Conservation (phyloP, 2,888 invertebrate genomes). For the Dynastes grantii region DNA sequence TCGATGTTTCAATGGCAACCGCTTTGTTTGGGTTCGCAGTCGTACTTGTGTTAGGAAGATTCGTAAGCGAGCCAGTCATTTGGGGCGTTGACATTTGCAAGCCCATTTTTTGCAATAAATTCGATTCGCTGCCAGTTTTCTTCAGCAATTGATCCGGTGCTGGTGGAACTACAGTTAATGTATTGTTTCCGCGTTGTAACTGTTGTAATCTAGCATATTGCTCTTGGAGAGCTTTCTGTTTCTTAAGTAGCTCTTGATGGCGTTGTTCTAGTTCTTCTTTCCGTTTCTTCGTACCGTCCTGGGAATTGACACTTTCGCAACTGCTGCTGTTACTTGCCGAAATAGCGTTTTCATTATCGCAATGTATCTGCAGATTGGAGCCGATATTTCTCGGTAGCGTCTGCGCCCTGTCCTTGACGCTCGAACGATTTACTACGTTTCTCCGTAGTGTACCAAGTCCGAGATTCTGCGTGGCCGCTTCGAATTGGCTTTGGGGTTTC, state of each 20-base stretch:
- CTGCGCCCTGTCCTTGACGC: conserved; percentile 68
- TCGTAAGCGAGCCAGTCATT: conserved; percentile 77
- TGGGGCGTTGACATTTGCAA: conserved; percentile 75
- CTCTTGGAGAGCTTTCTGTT: conserved; percentile 91
- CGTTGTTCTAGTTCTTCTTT: conserved; percentile 88
- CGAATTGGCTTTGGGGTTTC: conserved; percentile 67
- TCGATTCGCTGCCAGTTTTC: conserved; percentile 92
- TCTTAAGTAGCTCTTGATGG: conserved; percentile 90
- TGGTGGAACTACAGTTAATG: conserved; percentile 76
- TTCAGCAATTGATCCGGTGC: conserved; percentile 79
- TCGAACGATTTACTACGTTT: conserved; percentile 67
- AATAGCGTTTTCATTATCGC: conserved; percentile 66
- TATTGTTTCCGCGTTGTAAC: conserved; percentile 84
- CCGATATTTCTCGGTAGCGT: conserved; percentile 69
- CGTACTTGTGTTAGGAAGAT: conserved; percentile 72
- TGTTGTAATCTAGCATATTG: conserved; percentile 93
- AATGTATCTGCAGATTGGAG: conserved; percentile 66
- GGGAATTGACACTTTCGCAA: conserved; percentile 84
- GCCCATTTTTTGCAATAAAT: conserved; percentile 88
- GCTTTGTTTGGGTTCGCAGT: conserved; percentile 61
- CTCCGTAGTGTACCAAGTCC: conserved; percentile 70
- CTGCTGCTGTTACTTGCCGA: conserved; percentile 80
- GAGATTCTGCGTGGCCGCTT: conserved; percentile 69
- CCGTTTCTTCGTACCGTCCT: conserved; percentile 79
- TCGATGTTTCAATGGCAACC: conserved; percentile 59